Conservation (phyloP, 2,888 invertebrate species). For the Aricia artaxerxes region DNA sequence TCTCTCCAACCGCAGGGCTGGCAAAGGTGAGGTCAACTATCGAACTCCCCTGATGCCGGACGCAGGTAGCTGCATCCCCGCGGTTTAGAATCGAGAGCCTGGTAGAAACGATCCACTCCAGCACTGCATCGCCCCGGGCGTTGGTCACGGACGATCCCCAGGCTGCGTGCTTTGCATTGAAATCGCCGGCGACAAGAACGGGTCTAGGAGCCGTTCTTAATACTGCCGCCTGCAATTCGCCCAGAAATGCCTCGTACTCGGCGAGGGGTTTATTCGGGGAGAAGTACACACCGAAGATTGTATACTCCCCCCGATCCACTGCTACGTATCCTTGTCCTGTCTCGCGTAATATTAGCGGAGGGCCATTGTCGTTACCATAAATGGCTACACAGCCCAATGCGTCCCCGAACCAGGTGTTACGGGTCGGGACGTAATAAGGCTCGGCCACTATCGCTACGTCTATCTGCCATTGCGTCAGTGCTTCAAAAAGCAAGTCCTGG, state of each 20-base stretch:
- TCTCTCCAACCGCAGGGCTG: conserved; percentile 8
- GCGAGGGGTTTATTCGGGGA: background rate
- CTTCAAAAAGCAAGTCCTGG: background rate
- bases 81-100: conserved; percentile 3
- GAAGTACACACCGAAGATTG: no score
- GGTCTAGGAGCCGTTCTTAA: no score
- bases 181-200: background rate
- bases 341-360: background rate
- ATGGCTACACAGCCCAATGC: background rate
- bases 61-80: conserved; percentile 10
- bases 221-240: no score
- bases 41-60: conserved; percentile 3
- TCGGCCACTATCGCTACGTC: conserved; percentile 19
- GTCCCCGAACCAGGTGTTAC: conserved; percentile 2
- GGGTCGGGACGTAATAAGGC: conserved; percentile 22
- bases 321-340: conserved; percentile 14
- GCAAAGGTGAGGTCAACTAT: conserved; percentile 18
- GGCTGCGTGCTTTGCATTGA: background rate
- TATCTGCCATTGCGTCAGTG: background rate
- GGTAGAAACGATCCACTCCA: background rate
- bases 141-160: conserved; percentile 14
- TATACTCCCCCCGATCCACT: background rate
- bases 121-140: background rate
- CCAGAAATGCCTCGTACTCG: no score
- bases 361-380: background rate